Base-by-base conservation (phyloP, 2,113 vertebrate genomes). In the Oncorhynchus mykiss region DNA sequence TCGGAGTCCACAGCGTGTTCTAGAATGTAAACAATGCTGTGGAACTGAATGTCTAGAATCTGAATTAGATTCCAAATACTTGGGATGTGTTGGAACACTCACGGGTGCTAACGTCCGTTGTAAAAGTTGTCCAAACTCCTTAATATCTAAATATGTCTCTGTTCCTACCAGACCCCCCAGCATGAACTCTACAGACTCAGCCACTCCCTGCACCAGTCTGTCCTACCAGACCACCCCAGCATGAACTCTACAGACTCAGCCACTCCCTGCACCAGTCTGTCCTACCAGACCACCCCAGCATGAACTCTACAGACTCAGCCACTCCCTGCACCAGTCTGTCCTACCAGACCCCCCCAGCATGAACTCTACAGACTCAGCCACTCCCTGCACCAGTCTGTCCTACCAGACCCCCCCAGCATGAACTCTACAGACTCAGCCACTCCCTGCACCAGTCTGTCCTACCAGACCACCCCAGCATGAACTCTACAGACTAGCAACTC, bases 151-250 rank as follows among this genome's bases (percentile, higher is more conserved):
- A 12, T 29, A 67, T 67, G 62, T 20, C 54, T 57, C 16, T 57
- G 6, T 1, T 45, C 54, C 18, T 18, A 57, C 54, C 54, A 57
- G 54, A 95, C 98, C 98, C 99, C 96, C 90, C 88, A 62, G 0
- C 92, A 96, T 96, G 49, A 94, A 92, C 77, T 99, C 96, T 20
- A 99, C 96, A 39, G 92, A 93, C 39, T 95, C 94, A 0, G 94
- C 95, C 0, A 96, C 96, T 51, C 95, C 96, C 0, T 93, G 91
- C 0, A 99, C 94, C 73, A 97, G 86, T 1, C 98, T 91, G 49
- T 65, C 82, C 79, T 90, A 99, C 97, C 96, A 76, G 97, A 95
- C 98, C 98, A 99, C 20, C 96, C 90, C 88, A 59, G 1, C 29
- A 31, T 31, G 5, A 5, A 4, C 4, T 31, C 29, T 31, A 31